Conservation (phyloP, 2,113 vertebrate species). For the Toxotes jaculatrix region DNA sequence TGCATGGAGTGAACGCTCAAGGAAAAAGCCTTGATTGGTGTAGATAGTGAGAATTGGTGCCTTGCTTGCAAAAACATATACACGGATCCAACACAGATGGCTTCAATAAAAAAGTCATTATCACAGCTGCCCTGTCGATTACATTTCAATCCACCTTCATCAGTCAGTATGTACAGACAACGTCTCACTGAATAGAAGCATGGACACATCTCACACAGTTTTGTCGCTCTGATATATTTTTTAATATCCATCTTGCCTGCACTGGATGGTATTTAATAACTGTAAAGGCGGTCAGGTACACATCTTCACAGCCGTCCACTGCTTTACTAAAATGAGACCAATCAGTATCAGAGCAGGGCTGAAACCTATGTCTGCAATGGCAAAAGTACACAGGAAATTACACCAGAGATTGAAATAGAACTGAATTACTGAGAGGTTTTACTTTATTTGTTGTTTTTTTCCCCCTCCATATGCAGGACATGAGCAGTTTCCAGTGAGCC, state of each 20-base stretch:
- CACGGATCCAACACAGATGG: constrained; percentile 18
- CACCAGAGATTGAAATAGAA: neutral
- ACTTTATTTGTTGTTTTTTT: neutral
- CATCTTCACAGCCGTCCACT: constrained; percentile 37
- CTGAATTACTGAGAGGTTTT: neutral
- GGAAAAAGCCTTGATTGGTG: constrained; percentile 45
- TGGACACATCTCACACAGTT: constrained; percentile 1
- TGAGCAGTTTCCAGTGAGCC: constrained; percentile 15
- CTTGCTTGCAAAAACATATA: constrained; percentile 31
- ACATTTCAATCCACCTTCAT: constrained; percentile 39
- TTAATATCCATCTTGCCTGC: constrained; percentile 45
- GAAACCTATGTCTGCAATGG: neutral
- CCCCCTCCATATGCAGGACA: neutral
- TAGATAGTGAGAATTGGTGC: constrained; percentile 45
- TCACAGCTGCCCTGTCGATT: constrained; percentile 27
- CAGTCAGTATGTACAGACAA: constrained; percentile 12
- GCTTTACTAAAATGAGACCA: constrained; percentile 39
- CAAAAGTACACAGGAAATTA: constrained; percentile 39
- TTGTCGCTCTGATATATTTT: constrained; percentile 18
- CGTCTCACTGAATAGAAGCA: constrained; percentile 10
- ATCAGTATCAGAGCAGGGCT: constrained; percentile 26
- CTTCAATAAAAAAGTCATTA: constrained; percentile 54
- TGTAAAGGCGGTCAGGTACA: constrained; percentile 19
- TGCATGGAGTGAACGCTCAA: constrained; percentile 7
- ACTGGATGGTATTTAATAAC: constrained; percentile 58